A percentile compares a stretch with the other conserved stretches of the same genome.
Evolutionary conservation across 2,797 vertebrate genomes (phyloP).

Genomic region (Pangasius krempfi): DNA sequence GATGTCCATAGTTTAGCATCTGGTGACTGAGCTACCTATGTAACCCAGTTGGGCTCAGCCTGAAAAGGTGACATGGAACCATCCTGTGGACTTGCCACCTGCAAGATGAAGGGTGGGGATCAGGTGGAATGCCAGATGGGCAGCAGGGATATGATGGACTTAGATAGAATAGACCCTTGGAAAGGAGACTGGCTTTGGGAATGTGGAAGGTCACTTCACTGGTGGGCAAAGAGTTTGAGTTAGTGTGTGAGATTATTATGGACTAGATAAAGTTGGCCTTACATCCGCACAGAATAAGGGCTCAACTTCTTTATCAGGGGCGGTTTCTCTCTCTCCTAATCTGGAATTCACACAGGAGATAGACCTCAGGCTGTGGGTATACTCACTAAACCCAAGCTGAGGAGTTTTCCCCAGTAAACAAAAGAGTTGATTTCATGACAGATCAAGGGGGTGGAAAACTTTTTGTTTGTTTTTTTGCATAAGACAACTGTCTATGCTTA

Average conservation of each 20-base stretch:
- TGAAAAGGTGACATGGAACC: not conserved
- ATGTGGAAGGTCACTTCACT: too few relatives aligned
- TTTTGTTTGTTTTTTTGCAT: too few relatives aligned
- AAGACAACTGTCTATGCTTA: too few relatives aligned
- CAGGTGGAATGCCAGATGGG: not conserved
- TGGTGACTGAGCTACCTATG: not conserved
- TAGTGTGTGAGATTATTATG: not conserved
- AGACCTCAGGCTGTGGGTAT: not conserved
- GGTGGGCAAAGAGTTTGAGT: too few relatives aligned
- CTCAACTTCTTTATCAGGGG: not conserved
- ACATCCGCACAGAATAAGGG: not conserved
- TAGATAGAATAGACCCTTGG: too few relatives aligned
- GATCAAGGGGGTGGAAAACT: too few relatives aligned
- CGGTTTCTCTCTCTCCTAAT: not conserved
- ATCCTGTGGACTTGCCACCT: not conserved
- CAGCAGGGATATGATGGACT: not conserved
- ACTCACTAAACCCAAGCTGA: not conserved
- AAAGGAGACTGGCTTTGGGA: too few relatives aligned
- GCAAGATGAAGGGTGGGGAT: not conserved
- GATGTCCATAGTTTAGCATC: not conserved
- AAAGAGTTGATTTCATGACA: too few relatives aligned
- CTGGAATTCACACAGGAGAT: not conserved
- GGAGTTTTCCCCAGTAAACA: too few relatives aligned
- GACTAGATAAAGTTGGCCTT: not conserved
- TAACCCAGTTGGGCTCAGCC: not conserved